Base-by-base conservation (phyloP, 2,888 invertebrate genomes). In the Drosophila algonquin region DNA sequence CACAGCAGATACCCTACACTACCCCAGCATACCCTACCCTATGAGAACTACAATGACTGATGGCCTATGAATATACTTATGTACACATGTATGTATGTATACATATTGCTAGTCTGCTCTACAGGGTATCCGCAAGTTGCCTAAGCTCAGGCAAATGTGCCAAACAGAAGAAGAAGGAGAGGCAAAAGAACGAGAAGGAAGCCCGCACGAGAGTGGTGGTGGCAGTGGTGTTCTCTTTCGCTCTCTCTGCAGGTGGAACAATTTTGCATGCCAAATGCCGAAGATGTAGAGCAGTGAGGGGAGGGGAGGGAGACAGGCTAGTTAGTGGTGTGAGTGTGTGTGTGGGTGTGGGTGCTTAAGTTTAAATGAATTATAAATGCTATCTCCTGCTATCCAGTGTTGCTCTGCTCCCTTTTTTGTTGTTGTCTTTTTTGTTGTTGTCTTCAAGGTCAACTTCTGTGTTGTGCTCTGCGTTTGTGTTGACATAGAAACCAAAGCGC, bases 401-500 rank as follows among this genome's bases (percentile, higher is more conserved):
- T 24, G 27, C 30, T 12, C 50, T 24, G 32, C 27, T 52, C 53
- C 24, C 24, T 24, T 24, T 24, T 5, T 24, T 12, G 10, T 35
- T 16, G n/a, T 52, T 27, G 24, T 24, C 45, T 27, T 21, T 10
- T 45, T 55, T 72, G 44, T 7, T 40, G 40, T 40, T 40, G 18
- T 51, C 62, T 72, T 70, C 83, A 84, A 84, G 83, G 83, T 86
- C 86, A 84, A 74, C 80, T 76, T 52, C 61, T 73, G 69, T 80
- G 88, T 86, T 86, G 88, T 76, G 46, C 82, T 86, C 80, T 76
- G 40, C 21, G 21, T 3, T 60, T 73, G 71, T 80, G 88, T 86
- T 86, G 88, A 86, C 83, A 84, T 84, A 82, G 88, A 88, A 84
- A 88, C 87, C 76, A 75, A 68, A 57, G 74, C 53, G 74, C 53